These are phyloP conservation scores for Cnemophilus loriae DNA, from an alignment of 2,113 vertebrate species.

Conservation along the genomic window DNA sequence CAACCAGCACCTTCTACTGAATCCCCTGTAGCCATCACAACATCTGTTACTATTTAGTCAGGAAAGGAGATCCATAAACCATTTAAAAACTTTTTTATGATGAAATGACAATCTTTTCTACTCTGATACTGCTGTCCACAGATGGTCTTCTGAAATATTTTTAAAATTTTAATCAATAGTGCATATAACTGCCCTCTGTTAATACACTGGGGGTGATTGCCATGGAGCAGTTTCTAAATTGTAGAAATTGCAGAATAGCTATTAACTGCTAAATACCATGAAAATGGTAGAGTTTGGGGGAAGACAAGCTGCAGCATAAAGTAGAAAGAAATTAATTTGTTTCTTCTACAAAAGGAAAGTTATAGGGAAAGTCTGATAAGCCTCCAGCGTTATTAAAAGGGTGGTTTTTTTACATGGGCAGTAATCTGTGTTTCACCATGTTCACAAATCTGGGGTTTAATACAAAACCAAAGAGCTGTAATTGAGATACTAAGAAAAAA, in stretches of 20 bases:
- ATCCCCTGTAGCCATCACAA: background rate
- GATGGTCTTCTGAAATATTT: background rate
- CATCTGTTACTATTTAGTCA: background rate
- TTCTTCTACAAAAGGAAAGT: background rate
- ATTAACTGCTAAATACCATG: background rate
- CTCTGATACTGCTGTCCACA: background rate
- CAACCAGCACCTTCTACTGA: background rate
- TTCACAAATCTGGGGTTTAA: background rate
- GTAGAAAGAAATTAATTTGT: background rate
- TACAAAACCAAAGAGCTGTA: background rate
- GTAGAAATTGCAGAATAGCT: background rate
- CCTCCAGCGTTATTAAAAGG: background rate
- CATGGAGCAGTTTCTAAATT: background rate
- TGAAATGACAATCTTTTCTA: background rate
- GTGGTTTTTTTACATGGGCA: accelerated
- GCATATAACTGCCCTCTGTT: background rate
- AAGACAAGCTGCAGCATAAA: background rate
- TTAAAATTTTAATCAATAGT: background rate
- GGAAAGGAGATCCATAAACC: background rate
- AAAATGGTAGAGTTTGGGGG: background rate
- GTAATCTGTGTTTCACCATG: background rate
- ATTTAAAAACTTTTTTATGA: accelerated
- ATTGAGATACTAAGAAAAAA: background rate
- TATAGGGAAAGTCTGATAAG: background rate
- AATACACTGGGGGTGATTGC: background rate